Conservation (phyloP, 2,113 vertebrate species). For the Ceyx melanurus region DNA sequence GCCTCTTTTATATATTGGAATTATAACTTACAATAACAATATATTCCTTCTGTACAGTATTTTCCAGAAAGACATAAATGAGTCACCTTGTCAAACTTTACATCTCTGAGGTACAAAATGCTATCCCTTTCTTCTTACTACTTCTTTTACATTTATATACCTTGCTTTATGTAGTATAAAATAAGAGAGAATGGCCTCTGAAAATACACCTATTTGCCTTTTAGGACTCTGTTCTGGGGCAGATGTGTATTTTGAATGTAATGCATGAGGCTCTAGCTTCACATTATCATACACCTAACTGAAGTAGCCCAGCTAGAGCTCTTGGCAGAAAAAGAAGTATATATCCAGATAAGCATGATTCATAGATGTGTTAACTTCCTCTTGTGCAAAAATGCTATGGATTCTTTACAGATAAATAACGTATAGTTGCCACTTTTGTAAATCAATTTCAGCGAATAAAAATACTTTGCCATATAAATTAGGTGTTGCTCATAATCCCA, state of each 20-base stretch:
- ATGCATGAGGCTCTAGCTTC: not conserved
- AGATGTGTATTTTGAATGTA: not conserved
- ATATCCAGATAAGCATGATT: constrained; percentile 6
- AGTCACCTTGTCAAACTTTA: constrained; percentile 58
- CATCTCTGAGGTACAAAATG: constrained; percentile 28
- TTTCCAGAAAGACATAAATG: constrained; percentile 50
- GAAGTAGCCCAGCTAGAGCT: not conserved
- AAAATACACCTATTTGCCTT: not conserved
- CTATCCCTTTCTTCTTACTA: not conserved
- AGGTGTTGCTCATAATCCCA: not conserved
- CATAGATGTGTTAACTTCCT: constrained; percentile 7
- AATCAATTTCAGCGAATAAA: not conserved
- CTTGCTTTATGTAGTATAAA: not conserved
- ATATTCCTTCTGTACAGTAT: constrained; percentile 22
- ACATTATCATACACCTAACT: not conserved
- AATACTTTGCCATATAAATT: not conserved
- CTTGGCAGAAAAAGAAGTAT: not conserved
- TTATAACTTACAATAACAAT: constrained; percentile 14
- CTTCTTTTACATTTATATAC: constrained; percentile 28
- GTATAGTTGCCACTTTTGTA: not conserved
- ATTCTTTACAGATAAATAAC: constrained; percentile 15
- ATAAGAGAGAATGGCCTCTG: not conserved
- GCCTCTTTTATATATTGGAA: constrained; percentile 5
- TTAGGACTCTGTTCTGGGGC: not conserved
- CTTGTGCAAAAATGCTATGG: not conserved